These are phyloP conservation scores for Proctacanthus coquilletti DNA, from an alignment of 1,140 invertebrate genomes.

Conservation along the genomic window DNA sequence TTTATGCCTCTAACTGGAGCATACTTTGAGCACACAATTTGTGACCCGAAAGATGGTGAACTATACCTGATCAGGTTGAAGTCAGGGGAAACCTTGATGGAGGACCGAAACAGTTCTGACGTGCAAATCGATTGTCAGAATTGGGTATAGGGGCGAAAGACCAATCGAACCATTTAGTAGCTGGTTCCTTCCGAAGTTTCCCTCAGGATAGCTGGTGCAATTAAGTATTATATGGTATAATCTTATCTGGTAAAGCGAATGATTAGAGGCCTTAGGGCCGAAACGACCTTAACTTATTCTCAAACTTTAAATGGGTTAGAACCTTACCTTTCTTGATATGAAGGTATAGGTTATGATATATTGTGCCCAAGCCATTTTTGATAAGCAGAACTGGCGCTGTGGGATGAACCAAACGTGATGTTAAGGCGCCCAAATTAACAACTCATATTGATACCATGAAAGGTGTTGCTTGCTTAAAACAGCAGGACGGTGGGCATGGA, in stretches of 20 bases:
- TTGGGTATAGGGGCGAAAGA: conserved; percentile 86
- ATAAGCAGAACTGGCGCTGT: conserved; percentile 85
- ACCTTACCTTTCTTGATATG: no score
- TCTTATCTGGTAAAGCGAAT: no score
- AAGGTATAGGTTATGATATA: conserved; percentile 14
- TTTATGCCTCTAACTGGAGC: conserved; percentile 25
- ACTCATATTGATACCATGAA: conserved; percentile 12
- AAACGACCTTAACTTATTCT: no score
- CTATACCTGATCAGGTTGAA: conserved; percentile 77
- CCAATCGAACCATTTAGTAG: no score
- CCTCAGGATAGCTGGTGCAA: no score
- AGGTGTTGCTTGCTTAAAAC: conserved; percentile 68
- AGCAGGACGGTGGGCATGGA: conserved; percentile 83
- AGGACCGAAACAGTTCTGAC: conserved; percentile 76
- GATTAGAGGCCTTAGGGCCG: no score
- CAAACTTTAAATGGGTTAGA: no score
- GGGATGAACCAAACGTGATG: conserved; percentile 66
- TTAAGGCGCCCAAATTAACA: conserved; percentile 49
- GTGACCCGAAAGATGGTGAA: conserved; percentile 84
- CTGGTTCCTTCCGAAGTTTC: no score
- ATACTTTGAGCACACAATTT: conserved; percentile 56
- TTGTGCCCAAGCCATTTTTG: conserved; percentile 71
- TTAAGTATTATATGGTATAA: no score
- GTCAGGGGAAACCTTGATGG: conserved; percentile 79
- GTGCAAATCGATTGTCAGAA: conserved; percentile 84